phyloP scores from a whole-genome alignment of 2,888 invertebrate genomes.

The Koerneria pararmatus region DNA sequence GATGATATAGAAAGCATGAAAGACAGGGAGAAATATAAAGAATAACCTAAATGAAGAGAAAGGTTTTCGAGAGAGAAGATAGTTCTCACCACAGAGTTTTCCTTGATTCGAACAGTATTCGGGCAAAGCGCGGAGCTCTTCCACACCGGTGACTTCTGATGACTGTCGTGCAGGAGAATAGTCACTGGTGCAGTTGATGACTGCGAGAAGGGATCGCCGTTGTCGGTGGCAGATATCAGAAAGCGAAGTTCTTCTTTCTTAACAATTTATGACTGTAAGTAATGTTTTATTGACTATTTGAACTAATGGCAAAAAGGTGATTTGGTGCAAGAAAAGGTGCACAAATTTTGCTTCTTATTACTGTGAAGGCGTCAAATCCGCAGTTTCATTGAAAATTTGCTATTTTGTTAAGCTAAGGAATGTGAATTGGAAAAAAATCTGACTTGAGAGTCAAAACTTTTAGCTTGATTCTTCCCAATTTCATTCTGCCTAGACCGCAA shows the following conservation, averaged over 20 bases:
- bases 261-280: too few species aligned
- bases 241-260: slow-evolving; percentile 62
- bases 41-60: slow-evolving; percentile 20
- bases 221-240: slow-evolving; percentile 76
- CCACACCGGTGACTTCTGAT: slow-evolving; percentile 54
- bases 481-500: too few species aligned
- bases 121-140: slow-evolving; percentile 41
- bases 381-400: too few species aligned
- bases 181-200: slow-evolving; percentile 75
- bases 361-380: too few species aligned
- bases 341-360: too few species aligned
- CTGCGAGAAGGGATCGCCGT: slow-evolving; percentile 68
- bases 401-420: too few species aligned
- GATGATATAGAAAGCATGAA: not conserved
- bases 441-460: too few species aligned
- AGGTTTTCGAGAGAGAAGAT: slow-evolving; percentile 8
- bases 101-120: slow-evolving; percentile 36
- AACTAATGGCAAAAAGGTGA: too few species aligned
- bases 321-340: too few species aligned
- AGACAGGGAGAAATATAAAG: slow-evolving; percentile 1
- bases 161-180: slow-evolving; percentile 63
- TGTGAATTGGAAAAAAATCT: too few species aligned
- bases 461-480: too few species aligned
- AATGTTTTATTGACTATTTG: too few species aligned
- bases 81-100: slow-evolving; percentile 39